A percentile compares a stretch with the other conserved stretches of the same genome.
phyloP scores from a whole-genome alignment of 2,113 vertebrate genomes.

The Xenus cinereus region DNA sequence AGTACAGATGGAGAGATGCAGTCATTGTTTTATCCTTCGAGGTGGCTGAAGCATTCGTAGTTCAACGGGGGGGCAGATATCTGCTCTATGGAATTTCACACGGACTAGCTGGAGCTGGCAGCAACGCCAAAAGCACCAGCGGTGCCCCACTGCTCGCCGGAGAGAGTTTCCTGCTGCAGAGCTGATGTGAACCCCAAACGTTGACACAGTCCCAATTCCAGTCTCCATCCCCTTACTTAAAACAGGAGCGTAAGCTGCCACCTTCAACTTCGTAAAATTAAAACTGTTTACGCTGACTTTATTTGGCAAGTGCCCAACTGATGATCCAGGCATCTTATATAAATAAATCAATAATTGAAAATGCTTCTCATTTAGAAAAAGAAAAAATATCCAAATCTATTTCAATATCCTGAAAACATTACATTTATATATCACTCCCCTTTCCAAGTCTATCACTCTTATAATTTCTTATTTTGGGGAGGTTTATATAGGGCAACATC shows the following conservation, averaged over 20 bases:
- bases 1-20: neutral
- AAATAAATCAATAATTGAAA: neutral
- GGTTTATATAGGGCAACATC: neutral
- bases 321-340: neutral
- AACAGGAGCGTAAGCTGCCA: neutral
- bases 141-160: neutral
- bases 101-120: neutral
- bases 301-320: neutral
- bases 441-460: neutral
- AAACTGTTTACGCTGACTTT: neutral
- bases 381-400: neutral
- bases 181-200: fast-evolving
- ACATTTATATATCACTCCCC: neutral
- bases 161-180: neutral
- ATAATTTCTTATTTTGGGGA: neutral
- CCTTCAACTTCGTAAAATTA: neutral
- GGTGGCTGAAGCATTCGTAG: neutral
- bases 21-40: neutral
- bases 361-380: neutral
- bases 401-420: neutral
- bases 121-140: fast-evolving
- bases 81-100: neutral
- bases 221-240: neutral
- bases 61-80: neutral
- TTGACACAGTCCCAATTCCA: too few species aligned